Conservation (phyloP, 2,797 vertebrate species). For the Galaxias olidus region DNA sequence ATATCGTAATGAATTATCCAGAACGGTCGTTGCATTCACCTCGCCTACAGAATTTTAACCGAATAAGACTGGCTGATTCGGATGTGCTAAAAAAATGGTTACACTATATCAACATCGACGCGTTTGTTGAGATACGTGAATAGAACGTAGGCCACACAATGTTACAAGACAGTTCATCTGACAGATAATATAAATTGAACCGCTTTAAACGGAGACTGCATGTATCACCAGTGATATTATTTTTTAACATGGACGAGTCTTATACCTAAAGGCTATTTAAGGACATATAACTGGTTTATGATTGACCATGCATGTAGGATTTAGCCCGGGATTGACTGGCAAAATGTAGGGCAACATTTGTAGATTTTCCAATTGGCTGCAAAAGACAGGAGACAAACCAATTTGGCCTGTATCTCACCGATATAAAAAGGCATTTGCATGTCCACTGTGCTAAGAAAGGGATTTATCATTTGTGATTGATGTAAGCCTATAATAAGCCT, state of each 20-base stretch:
- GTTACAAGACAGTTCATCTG: conserved; percentile 42
- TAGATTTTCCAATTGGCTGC: conserved; percentile 26
- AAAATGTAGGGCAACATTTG: conserved; percentile 57
- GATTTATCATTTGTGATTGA: too few relatives aligned
- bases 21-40: conserved; percentile 26
- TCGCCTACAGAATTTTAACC: conserved; percentile 12
- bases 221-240: conserved; percentile 39
- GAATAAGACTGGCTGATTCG: conserved; percentile 23
- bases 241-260: conserved; percentile 65
- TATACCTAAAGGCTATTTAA: conserved; percentile 48
- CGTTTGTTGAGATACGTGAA: neutral
- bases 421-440: conserved; percentile 11
- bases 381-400: conserved; percentile 17
- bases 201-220: conserved; percentile 42
- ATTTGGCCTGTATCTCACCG: neutral
- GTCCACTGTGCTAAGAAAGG: too few relatives aligned
- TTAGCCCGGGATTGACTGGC: conserved; percentile 46
- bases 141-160: conserved; percentile 49
- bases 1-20: conserved; percentile 3
- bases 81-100: neutral
- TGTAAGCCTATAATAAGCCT: too few relatives aligned
- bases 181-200: conserved; percentile 49
- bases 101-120: conserved; percentile 35
- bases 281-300: conserved; percentile 52
- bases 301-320: conserved; percentile 50